A percentile compares a stretch with the other conserved stretches of the same genome.
These are phyloP conservation scores for Chloromyia formosa DNA, from an alignment of 2,888 invertebrate genomes.

Conservation along the genomic window DNA sequence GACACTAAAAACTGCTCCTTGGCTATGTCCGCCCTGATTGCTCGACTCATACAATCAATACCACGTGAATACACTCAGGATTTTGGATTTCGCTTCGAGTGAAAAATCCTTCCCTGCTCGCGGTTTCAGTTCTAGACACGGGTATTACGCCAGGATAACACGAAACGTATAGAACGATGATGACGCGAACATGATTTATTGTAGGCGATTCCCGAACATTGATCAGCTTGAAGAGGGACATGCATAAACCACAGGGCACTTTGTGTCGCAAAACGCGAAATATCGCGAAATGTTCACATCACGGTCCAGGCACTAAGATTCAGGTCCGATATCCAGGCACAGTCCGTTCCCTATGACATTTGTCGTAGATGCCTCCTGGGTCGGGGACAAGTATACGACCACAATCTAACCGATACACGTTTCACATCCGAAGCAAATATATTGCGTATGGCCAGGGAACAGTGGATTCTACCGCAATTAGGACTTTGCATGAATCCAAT, in stretches of 20 bases:
- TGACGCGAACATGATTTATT: neutral
- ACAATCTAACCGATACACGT: too few relatives aligned
- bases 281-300: slow-evolving; percentile 15
- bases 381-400: too few relatives aligned
- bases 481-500: too few relatives aligned
- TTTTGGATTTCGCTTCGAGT: too few relatives aligned
- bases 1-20: neutral
- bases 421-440: slow-evolving; percentile 14
- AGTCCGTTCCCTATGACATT: slow-evolving; percentile 21
- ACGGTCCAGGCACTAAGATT: slow-evolving; percentile 11
- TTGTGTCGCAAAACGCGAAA: slow-evolving; percentile 3
- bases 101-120: too few relatives aligned
- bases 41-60: neutral
- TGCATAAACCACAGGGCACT: neutral
- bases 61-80: neutral
- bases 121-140: too few relatives aligned
- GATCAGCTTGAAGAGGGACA: neutral
- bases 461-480: neutral
- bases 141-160: slow-evolving; percentile 6
- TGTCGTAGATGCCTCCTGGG: too few relatives aligned
- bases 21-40: neutral
- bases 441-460: neutral
- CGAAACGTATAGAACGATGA: neutral
- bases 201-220: neutral
- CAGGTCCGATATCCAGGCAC: slow-evolving; percentile 21